Evolutionary conservation across 2,113 vertebrate genomes (phyloP).

Genomic region (Cercopithecus mona): DNA sequence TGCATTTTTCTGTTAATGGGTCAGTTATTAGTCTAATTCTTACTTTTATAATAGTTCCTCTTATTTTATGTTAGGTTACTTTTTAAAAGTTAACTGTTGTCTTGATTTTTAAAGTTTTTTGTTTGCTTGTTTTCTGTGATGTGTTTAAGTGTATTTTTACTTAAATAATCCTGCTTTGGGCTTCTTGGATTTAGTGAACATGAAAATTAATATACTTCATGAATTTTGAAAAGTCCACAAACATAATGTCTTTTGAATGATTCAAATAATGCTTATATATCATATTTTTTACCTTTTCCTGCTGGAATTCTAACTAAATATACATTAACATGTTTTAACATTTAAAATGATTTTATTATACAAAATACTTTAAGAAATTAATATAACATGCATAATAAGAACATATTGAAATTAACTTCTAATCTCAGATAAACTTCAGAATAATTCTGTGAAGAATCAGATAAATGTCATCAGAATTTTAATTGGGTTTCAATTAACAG

Average conservation of each 20-base stretch:
- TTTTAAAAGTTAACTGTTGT: not conserved
- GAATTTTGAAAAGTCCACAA: not conserved
- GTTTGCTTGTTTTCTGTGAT: not conserved
- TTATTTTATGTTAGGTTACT: not conserved
- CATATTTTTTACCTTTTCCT: not conserved
- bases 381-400: not conserved
- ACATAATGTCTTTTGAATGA: not conserved
- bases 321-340: constrained; percentile 6
- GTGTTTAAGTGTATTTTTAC: not conserved
- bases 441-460: not conserved
- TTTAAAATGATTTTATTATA: not conserved
- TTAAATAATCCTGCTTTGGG: not conserved
- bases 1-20: not conserved
- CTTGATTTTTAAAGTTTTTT: not conserved
- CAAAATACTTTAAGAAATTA: not conserved
- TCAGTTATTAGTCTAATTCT: not conserved
- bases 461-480: not conserved
- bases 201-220: not conserved
- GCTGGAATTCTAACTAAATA: not conserved
- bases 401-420: not conserved
- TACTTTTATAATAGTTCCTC: not conserved
- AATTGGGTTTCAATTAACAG: not conserved
- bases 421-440: not conserved
- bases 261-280: not conserved
- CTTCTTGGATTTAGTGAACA: not conserved